These are phyloP conservation scores for Berghia stephanieae DNA, from an alignment of 1,140 invertebrate genomes.

Conservation along the genomic window DNA sequence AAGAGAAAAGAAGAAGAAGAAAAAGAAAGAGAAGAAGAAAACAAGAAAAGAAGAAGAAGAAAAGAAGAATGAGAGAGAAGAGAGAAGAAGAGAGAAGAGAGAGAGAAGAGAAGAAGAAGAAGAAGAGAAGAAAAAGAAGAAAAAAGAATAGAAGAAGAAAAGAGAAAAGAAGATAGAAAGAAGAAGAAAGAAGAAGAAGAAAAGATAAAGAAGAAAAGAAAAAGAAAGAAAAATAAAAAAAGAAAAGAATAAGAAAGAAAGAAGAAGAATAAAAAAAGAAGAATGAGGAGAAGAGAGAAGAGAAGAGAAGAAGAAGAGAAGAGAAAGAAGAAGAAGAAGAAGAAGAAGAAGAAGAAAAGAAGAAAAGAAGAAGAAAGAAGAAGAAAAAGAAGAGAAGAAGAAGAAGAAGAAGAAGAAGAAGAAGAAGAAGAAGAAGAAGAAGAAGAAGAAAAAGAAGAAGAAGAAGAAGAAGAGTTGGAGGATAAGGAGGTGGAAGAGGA, in stretches of 20 bases:
- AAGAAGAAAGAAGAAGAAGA: not conserved
- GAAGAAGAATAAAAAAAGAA: not conserved
- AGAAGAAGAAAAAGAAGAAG: not conserved
- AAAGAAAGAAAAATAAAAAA: not conserved
- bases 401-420: not conserved
- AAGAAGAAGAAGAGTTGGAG: no score
- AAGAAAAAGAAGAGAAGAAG: not conserved
- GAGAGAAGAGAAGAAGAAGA: not conserved
- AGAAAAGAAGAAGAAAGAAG: not conserved
- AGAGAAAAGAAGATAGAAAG: slow-evolving; percentile 13
- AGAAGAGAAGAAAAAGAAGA: no score
- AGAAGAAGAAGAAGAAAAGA: not conserved
- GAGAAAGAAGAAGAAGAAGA: not conserved
- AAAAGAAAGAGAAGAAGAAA: not conserved
- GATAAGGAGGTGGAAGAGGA: no score
- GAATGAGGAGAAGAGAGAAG: not conserved
- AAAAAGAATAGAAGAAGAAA: no score
- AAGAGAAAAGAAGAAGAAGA: slow-evolving; percentile 1
- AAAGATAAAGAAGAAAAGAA: not conserved
- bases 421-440: not conserved
- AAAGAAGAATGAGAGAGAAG: no score
- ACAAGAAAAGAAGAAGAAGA: no score
- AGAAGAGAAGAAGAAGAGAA: not conserved
- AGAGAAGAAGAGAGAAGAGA: slow-evolving; percentile 10
- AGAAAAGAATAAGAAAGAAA: not conserved